These are phyloP conservation scores for Vollenhovia emeryi DNA, from an alignment of 1,140 invertebrate species.

Conservation along the genomic window DNA sequence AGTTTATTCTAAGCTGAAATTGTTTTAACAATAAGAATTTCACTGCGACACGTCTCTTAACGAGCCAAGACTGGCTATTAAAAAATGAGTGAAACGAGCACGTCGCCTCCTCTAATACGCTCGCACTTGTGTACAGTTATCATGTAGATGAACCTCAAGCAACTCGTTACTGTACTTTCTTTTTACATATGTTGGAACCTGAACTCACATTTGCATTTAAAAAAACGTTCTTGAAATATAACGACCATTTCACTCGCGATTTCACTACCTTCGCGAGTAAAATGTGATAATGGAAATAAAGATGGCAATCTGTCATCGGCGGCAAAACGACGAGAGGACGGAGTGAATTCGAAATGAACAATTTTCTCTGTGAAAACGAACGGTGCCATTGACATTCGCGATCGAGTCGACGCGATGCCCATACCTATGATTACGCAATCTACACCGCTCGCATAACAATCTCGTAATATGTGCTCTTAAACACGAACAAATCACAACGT, in stretches of 20 bases:
- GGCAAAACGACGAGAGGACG: not conserved
- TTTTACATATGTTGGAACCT: not conserved
- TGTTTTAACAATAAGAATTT: not conserved
- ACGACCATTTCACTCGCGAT: slow-evolving; percentile 70
- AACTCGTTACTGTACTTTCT: not conserved
- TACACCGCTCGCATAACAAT: slow-evolving; percentile 59
- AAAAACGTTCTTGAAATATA: slow-evolving; percentile 63
- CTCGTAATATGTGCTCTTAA: slow-evolving; percentile 55
- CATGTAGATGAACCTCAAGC: not conserved
- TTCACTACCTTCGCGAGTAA: slow-evolving; percentile 57
- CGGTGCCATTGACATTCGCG: slow-evolving; percentile 50
- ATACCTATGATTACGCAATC: slow-evolving; percentile 22
- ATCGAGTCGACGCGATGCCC: slow-evolving; percentile 9
- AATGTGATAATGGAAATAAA: slow-evolving; percentile 70
- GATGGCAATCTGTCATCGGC: slow-evolving; percentile 68
- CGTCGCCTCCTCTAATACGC: not conserved
- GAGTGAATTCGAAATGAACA: slow-evolving; percentile 29
- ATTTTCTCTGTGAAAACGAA: slow-evolving; percentile 49
- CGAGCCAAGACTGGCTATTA: not conserved
- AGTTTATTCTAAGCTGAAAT: not conserved
- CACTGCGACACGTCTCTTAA: not conserved
- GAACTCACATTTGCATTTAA: slow-evolving; percentile 71
- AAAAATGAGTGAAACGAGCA: not conserved
- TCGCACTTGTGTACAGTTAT: not conserved
- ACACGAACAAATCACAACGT: slow-evolving; percentile 58